Base-by-base conservation (phyloP, 2,888 invertebrate species). In the Rhogogaster chlorosoma region DNA sequence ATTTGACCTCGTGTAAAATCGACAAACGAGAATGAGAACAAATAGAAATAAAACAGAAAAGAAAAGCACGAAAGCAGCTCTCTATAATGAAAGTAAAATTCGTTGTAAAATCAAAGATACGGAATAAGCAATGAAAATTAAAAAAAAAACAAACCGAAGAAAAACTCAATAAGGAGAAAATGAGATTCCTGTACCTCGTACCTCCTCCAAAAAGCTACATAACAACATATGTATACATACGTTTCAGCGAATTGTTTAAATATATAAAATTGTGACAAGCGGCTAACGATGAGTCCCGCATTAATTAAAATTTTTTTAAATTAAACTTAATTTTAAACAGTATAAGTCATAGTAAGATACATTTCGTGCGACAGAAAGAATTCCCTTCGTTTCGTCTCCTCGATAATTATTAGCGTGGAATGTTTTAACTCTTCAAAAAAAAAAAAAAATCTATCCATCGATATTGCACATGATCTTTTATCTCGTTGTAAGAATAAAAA, bases 111-210 rank as follows among this genome's bases (percentile, higher is more conserved):
- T 70, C 18, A 9, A n/a, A 15, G 6, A 26, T 26, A 15, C 29
- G 5, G 12, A 29, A 67, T 15, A 3, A 64, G 10, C 22, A 29
- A 26, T 6, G 2, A 12, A 12, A 70, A 61, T 36, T 36, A 32
- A 15, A 36, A 32, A 5, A 18, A 18, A 70, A 32, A 36, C 2
- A 70, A 18, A 70, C 22, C 18, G 29, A 70, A 70, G 29, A 36
- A 7, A 18, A 70, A n/a, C n/a, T 36, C 29, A 9, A 70, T 15
- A n/a, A 36, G 70, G 38, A 36, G 9, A 70, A 36, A n/a, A 4
- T 38, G 70, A 42, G 73, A 73, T 73, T 73, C 42, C 26, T 42
- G n/a, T 73, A 42, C 73, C 73, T 22, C 22, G 38, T 73, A 73
- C 2, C 6, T 22, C 22, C 2, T 42, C 15, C 18, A 7, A 18